Base-by-base conservation (phyloP, 2,797 vertebrate species). In the Hippoglossus hippoglossus region DNA sequence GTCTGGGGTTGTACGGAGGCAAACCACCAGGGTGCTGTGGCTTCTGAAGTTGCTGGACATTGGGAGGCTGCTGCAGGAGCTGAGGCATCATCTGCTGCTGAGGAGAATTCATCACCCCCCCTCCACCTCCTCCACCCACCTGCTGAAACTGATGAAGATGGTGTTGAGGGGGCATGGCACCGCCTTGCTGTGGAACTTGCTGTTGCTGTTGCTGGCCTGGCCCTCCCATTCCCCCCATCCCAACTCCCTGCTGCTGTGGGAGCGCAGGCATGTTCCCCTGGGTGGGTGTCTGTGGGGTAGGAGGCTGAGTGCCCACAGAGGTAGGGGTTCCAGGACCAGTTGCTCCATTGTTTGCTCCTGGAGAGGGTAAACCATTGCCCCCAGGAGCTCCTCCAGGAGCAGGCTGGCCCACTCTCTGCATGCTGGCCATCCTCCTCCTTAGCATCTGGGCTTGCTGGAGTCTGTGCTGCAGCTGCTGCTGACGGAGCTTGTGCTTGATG, bases 401-500 rank as follows among this genome's bases (percentile, higher is more conserved):
- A 76, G 89, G 93, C 77, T 93, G 93, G 10, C 94, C 94, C 1
- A 11, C 96, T 63, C 97, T 94, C 91, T 99, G 97, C 98, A 99
- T 99, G 69, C 96, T 99, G 21, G 98, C 98, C 96, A 99, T 96
- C 80, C 98, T 94, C 84, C 98, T 93, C 0, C 98, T 94, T 6
- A 99, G 93, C 97, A 99, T 98, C 94, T 99, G 97, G 0, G 97
- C 98, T 81, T 99, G 98, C 64, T 99, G 98, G 44, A 99, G 94
- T 60, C 98, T 89, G 88, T 99, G 97, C 90, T 99, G 98, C 55
- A 99, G 95, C 82, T 99, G 97, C 63, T 99, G 98, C 70, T 99
- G 97, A 19, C 97, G 95, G 21, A 99, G 95, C 89, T 99, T 99
- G 81, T 99, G 97, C 94, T 98, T 99, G 90, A 99, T 99, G 83